Percentiles rank a stretch among this genome's conserved stretches.
Evolutionary conservation across 1,140 invertebrate species (phyloP).

Genomic region (Potamilus streckersoni): DNA sequence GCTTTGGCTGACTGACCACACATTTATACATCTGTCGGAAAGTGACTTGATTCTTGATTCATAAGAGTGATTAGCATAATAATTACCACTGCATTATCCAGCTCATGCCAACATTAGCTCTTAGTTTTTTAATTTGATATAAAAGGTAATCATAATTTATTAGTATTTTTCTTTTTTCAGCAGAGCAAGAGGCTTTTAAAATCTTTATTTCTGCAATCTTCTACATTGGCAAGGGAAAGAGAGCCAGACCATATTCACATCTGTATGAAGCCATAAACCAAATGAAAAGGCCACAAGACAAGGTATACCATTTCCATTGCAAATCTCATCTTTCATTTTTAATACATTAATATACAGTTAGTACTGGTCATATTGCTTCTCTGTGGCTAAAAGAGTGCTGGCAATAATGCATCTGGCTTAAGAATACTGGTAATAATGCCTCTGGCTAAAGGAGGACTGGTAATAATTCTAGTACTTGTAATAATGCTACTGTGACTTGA

Average conservation of each 20-base stretch:
- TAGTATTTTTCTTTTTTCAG: slow-evolving; percentile 33
- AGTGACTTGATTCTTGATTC: too few species aligned
- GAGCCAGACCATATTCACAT: slow-evolving; percentile 87
- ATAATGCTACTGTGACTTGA: too few species aligned
- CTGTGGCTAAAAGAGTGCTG: not conserved
- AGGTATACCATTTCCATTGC: slow-evolving; percentile 24
- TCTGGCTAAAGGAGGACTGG: too few species aligned
- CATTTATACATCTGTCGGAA: too few species aligned
- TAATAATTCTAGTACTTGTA: too few species aligned
- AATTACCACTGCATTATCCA: too few species aligned
- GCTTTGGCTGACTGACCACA: too few species aligned
- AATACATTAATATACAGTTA: not conserved
- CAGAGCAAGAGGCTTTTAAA: slow-evolving; percentile 74
- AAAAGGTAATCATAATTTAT: too few species aligned
- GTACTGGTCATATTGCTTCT: not conserved
- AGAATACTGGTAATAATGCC: too few species aligned
- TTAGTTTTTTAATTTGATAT: too few species aligned
- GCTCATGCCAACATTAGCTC: too few species aligned
- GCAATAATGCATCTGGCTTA: not conserved
- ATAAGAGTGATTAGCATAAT: too few species aligned
- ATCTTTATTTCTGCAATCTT: slow-evolving; percentile 82
- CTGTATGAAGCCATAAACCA: slow-evolving; percentile 82
- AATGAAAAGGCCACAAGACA: slow-evolving; percentile 44
- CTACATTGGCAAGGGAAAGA: slow-evolving; percentile 82
- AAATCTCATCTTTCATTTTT: not conserved